Percentiles rank a stretch among this genome's conserved stretches.
Conservation (phyloP, 2,797 vertebrate species). For the Dallia pectoralis region DNA sequence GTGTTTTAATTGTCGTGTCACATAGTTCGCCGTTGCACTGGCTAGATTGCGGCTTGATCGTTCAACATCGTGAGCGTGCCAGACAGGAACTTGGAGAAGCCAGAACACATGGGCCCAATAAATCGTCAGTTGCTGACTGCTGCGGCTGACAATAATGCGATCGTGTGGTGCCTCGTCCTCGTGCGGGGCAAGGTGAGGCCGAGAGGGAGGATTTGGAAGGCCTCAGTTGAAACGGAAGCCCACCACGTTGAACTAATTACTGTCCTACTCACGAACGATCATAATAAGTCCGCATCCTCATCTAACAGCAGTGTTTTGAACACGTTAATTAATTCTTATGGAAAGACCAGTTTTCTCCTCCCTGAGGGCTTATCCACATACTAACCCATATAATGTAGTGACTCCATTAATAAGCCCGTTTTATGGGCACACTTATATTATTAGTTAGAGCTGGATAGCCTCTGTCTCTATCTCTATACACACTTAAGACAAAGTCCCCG, state of each 20-base stretch:
- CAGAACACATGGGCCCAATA: slow-evolving; percentile 11
- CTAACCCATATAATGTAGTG: slow-evolving; percentile 16
- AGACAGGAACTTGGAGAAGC: slow-evolving; percentile 11
- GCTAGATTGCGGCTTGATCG: slow-evolving; percentile 35
- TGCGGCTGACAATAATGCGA: background rate
- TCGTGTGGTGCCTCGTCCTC: background rate
- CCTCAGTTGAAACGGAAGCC: background rate
- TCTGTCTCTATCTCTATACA: slow-evolving; percentile 33
- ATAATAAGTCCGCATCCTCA: background rate
- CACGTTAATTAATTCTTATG: slow-evolving; percentile 11
- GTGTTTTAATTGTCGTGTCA: slow-evolving; percentile 36
- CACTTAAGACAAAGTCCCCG: slow-evolving; percentile 42
- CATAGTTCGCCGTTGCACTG: slow-evolving; percentile 8
- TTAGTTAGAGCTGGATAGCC: slow-evolving; percentile 14
- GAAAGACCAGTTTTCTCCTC: background rate
- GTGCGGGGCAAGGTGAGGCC: background rate
- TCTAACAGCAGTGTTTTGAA: slow-evolving; percentile 2
- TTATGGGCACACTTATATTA: slow-evolving; percentile 33
- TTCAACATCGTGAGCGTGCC: slow-evolving; percentile 23
- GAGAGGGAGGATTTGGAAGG: background rate
- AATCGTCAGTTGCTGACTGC: slow-evolving; percentile 8
- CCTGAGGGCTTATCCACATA: background rate
- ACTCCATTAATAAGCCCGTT: slow-evolving; percentile 30
- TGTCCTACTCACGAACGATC: background rate
- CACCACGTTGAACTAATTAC: background rate